phyloP scores from a whole-genome alignment of 1,140 invertebrate genomes.

The Campoletis sonorensis region DNA sequence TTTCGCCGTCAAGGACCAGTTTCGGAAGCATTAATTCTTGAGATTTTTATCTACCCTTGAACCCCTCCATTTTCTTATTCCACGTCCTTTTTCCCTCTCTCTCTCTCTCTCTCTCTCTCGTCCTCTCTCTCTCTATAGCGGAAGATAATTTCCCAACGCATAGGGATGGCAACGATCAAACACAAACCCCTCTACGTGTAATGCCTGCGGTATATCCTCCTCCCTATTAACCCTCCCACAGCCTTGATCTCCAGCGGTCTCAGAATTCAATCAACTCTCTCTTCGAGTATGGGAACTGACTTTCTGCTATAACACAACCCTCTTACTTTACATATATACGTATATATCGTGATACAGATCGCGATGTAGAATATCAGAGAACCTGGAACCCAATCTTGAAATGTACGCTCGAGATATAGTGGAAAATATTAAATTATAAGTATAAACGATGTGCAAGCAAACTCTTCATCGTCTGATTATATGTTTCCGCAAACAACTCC shows the following conservation, averaged over 20 bases:
- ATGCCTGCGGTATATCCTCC: slow-evolving; percentile 23
- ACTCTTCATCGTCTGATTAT: background rate
- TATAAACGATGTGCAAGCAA: background rate
- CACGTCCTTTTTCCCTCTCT: background rate
- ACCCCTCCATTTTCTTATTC: too few species aligned
- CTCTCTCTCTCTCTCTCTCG: background rate
- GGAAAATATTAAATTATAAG: slow-evolving; percentile 29
- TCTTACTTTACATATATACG: background rate
- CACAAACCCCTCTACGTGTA: background rate
- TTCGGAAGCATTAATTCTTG: slow-evolving; percentile 9
- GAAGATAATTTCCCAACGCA: background rate
- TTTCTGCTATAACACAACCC: background rate
- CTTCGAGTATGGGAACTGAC: background rate
- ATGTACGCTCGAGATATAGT: background rate
- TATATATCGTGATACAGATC: background rate
- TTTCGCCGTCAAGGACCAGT: slow-evolving; percentile 19
- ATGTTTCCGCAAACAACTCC: background rate
- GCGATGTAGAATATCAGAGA: background rate
- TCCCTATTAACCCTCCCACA: background rate
- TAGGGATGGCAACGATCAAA: slow-evolving; percentile 6
- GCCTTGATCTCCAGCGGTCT: background rate
- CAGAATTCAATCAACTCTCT: slow-evolving; percentile 28
- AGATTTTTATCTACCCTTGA: background rate
- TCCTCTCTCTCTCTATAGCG: background rate
- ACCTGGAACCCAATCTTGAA: background rate